Evolutionary conservation across 2,113 vertebrate species (phyloP).

Genomic region (Proterorhinus semilunaris): DNA sequence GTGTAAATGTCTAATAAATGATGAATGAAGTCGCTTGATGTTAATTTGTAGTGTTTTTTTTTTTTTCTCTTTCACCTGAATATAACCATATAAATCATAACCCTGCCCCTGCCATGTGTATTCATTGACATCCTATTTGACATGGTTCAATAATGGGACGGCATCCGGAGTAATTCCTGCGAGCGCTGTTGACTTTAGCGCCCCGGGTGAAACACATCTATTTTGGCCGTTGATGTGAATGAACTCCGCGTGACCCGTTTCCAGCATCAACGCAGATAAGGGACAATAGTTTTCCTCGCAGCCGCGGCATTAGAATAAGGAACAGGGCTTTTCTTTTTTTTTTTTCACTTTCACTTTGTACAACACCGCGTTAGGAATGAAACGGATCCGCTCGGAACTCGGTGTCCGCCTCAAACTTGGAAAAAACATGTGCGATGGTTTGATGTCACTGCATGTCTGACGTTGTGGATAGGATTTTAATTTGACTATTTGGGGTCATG

Average conservation of each 20-base stretch:
- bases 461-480: background rate
- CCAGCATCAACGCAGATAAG: constrained; percentile 62
- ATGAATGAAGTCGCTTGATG: too few relatives aligned
- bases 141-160: constrained; percentile 68
- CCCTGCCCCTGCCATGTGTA: too few relatives aligned
- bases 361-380: constrained; percentile 30
- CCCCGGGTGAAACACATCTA: constrained; percentile 76
- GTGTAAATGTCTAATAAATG: too few relatives aligned
- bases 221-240: constrained; percentile 68
- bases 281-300: constrained; percentile 39
- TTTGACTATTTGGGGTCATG: background rate
- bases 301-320: constrained; percentile 38
- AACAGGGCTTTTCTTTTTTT: background rate
- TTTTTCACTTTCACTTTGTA: constrained; percentile 16
- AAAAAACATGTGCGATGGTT: background rate
- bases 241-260: constrained; percentile 70
- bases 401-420: background rate
- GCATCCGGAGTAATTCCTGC: constrained; percentile 65
- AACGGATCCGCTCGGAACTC: background rate
- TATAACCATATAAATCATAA: too few relatives aligned
- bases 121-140: constrained; percentile 59
- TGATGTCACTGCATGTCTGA: background rate
- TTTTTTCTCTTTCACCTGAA: too few relatives aligned
- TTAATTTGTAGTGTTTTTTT: too few relatives aligned
- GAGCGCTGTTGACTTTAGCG: constrained; percentile 71